Evolutionary conservation across 2,113 vertebrate genomes (phyloP).

Genomic region (Phainopepla nitens): DNA sequence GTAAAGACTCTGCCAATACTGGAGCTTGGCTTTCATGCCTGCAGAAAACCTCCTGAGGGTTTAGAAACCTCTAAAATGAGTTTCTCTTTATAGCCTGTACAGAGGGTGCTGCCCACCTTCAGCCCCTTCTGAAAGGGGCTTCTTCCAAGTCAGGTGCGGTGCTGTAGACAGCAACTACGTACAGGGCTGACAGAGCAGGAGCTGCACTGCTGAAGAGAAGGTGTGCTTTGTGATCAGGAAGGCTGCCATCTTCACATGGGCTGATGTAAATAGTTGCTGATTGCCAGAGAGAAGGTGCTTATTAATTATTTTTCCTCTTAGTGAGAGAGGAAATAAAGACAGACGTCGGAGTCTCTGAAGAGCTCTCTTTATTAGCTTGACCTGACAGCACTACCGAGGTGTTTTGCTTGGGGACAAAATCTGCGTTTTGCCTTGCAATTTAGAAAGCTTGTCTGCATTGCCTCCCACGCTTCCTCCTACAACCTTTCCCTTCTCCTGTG

Average conservation of each 20-base stretch:
- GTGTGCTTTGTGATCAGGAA: neutral
- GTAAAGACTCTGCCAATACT: neutral
- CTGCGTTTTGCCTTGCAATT: conserved; percentile 27
- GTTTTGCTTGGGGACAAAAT: conserved; percentile 66
- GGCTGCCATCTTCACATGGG: neutral
- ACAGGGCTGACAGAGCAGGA: neutral
- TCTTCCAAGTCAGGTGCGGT: accelerated
- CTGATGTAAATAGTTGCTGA: conserved; percentile 30
- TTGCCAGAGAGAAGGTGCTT: conserved; percentile 47
- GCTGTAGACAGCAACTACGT: accelerated
- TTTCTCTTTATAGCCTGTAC: neutral
- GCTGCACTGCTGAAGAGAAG: neutral
- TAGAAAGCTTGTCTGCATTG: conserved; percentile 48
- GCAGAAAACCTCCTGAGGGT: neutral
- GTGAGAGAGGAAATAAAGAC: conserved; percentile 14
- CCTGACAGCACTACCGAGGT: conserved; percentile 5
- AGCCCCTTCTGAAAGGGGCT: neutral
- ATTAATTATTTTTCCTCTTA: conserved; percentile 53
- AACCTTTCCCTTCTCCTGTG: neutral
- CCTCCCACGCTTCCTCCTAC: conserved; percentile 43
- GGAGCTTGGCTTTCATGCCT: neutral
- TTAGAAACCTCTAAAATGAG: neutral
- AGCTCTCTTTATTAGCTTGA: conserved; percentile 48
- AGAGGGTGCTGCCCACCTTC: neutral
- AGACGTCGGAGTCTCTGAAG: neutral